A percentile compares a stretch with the other conserved stretches of the same genome.
These are phyloP conservation scores for Australoheros scitulus DNA, from an alignment of 2,113 vertebrate species.

Conservation along the genomic window DNA sequence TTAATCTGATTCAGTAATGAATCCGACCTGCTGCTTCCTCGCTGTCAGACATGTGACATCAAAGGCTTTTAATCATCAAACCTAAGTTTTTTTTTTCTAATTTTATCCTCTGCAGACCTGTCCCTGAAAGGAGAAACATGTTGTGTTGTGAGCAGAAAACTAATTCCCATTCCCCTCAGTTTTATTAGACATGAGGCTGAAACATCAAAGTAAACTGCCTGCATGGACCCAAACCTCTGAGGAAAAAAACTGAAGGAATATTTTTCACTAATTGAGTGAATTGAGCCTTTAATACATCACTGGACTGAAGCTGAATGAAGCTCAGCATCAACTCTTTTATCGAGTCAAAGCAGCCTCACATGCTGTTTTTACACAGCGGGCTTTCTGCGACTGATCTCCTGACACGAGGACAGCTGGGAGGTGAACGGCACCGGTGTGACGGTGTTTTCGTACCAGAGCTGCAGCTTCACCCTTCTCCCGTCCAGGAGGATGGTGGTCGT, in stretches of 20 bases:
- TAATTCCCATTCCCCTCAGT: not conserved
- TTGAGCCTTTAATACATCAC: not conserved
- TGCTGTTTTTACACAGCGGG: not conserved
- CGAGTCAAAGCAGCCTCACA: not conserved
- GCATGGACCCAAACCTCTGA: no score
- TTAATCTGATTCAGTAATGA: not conserved
- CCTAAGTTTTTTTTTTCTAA: not conserved
- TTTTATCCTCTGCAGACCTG: not conserved
- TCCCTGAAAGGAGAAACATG: not conserved
- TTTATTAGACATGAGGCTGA: not conserved
- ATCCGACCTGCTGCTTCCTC: no score
- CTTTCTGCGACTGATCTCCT: not conserved
- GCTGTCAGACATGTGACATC: not conserved
- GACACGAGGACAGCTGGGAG: not conserved
- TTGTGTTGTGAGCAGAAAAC: not conserved
- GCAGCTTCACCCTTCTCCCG: conserved; percentile 86
- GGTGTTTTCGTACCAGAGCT: conserved; percentile 82
- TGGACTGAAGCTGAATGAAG: not conserved
- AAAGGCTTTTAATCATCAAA: not conserved
- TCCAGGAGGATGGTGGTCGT: conserved; percentile 89
- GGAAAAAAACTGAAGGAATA: not conserved
- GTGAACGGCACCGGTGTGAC: not conserved
- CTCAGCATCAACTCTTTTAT: not conserved
- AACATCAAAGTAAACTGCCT: not conserved
- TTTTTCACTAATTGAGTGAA: not conserved